These are phyloP conservation scores for Desmodus rotundus DNA, from an alignment of 2,113 vertebrate genomes.

Conservation along the genomic window DNA sequence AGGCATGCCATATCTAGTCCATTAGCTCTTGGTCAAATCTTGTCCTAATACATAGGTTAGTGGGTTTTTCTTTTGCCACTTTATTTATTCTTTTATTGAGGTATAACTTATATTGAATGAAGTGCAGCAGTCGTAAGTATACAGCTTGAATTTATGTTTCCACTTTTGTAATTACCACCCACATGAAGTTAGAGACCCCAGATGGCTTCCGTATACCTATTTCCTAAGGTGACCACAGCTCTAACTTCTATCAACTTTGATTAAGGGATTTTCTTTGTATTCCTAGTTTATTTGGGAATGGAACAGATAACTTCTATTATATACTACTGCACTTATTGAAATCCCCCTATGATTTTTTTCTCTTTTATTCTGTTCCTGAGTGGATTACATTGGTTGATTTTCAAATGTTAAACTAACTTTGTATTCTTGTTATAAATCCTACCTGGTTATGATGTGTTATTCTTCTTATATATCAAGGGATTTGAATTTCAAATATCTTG, in stretches of 20 bases:
- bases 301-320: neutral
- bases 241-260: neutral
- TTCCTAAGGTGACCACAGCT: neutral
- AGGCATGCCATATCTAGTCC: neutral
- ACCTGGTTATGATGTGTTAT: neutral
- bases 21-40: neutral
- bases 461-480: neutral
- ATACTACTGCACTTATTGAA: neutral
- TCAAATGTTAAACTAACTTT: neutral
- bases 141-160: neutral
- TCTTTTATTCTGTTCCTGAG: neutral
- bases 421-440: neutral
- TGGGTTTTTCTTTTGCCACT: neutral
- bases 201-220: neutral
- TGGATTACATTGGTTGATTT: neutral
- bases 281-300: neutral
- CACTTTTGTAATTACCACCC: neutral
- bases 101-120: neutral
- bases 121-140: neutral
- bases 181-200: neutral
- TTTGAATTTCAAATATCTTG: slow-evolving; percentile 28
- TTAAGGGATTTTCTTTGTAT: neutral
- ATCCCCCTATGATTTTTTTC: neutral
- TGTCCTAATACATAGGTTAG: neutral
- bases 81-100: neutral